A percentile compares a stretch with the other conserved stretches of the same genome.
Conservation (phyloP, 2,797 vertebrate species). For the Coluber constrictor region DNA sequence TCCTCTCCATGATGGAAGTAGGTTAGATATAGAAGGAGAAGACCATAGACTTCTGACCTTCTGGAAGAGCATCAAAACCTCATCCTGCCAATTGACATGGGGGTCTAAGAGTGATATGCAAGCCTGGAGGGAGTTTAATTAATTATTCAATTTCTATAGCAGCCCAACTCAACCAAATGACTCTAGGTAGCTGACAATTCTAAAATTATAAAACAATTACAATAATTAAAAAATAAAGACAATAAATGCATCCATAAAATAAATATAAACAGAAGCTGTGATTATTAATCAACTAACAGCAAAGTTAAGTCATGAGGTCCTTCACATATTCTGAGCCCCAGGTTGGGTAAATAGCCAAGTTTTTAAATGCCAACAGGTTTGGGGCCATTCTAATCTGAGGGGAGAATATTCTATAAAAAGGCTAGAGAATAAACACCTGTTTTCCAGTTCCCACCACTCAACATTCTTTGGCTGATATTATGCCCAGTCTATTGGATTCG, state of each 20-base stretch:
- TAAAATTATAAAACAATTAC: background rate
- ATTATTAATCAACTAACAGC: background rate
- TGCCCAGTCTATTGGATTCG: too few relatives aligned
- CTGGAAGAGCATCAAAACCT: background rate
- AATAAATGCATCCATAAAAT: background rate
- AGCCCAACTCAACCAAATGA: background rate
- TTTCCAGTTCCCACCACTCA: too few relatives aligned
- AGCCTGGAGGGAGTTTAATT: background rate
- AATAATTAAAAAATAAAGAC: background rate
- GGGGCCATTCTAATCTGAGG: too few relatives aligned
- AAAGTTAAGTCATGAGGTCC: background rate
- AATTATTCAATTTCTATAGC: background rate
- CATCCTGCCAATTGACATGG: background rate
- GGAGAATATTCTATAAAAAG: too few relatives aligned
- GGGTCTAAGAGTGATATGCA: background rate
- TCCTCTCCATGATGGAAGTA: background rate
- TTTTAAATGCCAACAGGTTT: background rate
- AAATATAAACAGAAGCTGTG: background rate
- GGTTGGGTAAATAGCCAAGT: background rate
- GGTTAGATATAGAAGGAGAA: background rate
- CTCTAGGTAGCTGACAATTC: background rate
- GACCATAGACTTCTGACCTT: background rate
- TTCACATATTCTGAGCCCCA: background rate
- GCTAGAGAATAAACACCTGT: too few relatives aligned
- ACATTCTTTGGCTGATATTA: too few relatives aligned